phyloP scores from a whole-genome alignment of 1,140 invertebrate species.

The Drosophila parabipectinata region DNA sequence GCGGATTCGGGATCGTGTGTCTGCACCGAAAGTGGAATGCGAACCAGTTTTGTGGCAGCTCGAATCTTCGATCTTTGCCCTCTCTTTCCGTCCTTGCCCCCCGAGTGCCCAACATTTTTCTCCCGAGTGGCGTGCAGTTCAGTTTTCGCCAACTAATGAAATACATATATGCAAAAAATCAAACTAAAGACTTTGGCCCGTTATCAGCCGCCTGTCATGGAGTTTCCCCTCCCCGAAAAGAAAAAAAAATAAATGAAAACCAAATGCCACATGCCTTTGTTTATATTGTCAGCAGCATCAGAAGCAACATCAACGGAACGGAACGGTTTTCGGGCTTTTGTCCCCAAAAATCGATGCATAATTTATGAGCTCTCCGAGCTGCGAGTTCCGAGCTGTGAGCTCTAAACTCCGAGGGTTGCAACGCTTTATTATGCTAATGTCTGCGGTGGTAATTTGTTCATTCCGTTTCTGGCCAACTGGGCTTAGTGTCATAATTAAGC shows the following conservation, averaged over 20 bases:
- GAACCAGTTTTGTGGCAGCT: conserved; percentile 64
- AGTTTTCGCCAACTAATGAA: conserved; percentile 78
- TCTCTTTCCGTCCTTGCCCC: neutral
- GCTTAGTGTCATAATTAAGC: conserved; percentile 82
- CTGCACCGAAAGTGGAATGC: conserved; percentile 66
- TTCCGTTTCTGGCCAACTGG: conserved; percentile 62
- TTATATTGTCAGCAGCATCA: conserved; percentile 21
- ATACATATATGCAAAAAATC: conserved; percentile 78
- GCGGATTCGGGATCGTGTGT: conserved; percentile 35
- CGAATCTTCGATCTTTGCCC: conserved; percentile 23
- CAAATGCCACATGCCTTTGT: conserved; percentile 11
- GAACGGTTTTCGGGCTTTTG: conserved; percentile 71
- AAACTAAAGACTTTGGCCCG: conserved; percentile 65
- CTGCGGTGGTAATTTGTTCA: conserved; percentile 71
- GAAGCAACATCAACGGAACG: conserved; percentile 7
- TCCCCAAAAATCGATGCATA: conserved; percentile 74
- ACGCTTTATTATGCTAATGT: conserved; percentile 80
- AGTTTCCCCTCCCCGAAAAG: conserved; percentile 41
- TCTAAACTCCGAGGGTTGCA: conserved; percentile 43
- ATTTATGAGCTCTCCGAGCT: conserved; percentile 63
- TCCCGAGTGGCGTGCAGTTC: conserved; percentile 65
- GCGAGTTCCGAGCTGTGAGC: conserved; percentile 14
- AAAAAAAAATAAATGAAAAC: neutral
- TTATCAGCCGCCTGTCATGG: conserved; percentile 58
- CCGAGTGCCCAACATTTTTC: neutral